phyloP scores from a whole-genome alignment of 2,113 vertebrate species.

The Xyliphius kryptos region DNA sequence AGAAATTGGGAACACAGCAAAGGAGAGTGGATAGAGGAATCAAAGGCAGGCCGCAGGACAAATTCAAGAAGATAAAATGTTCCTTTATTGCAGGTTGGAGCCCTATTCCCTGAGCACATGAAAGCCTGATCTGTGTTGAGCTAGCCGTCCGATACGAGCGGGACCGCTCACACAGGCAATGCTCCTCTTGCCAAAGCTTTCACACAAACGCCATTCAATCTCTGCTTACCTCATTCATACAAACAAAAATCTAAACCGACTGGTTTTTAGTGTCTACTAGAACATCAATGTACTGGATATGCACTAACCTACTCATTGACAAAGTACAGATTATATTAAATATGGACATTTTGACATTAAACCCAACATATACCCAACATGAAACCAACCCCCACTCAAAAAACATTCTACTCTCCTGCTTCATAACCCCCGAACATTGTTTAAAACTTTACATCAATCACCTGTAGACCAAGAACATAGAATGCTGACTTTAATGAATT shows the following conservation, averaged over 20 bases:
- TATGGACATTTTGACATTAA: too few relatives aligned
- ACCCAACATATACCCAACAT: too few relatives aligned
- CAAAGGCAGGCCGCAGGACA: constrained; percentile 31
- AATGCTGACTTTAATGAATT: too few relatives aligned
- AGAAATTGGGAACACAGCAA: constrained; percentile 75
- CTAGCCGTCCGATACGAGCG: constrained; percentile 72
- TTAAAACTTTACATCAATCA: too few relatives aligned
- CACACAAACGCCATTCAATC: constrained; percentile 57
- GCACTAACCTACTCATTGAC: too few relatives aligned
- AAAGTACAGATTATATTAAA: too few relatives aligned
- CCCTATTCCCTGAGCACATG: constrained; percentile 77
- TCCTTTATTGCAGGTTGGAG: constrained; percentile 90
- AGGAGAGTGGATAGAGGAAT: constrained; percentile 24
- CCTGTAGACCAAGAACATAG: too few relatives aligned
- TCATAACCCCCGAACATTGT: too few relatives aligned
- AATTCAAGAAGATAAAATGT: constrained; percentile 93
- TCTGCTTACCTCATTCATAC: constrained; percentile 23
- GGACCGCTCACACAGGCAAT: constrained; percentile 55
- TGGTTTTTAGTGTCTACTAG: too few relatives aligned
- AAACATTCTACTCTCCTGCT: too few relatives aligned
- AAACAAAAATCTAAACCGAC: constrained; percentile 18
- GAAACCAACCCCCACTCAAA: too few relatives aligned
- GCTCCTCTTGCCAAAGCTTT: constrained; percentile 59
- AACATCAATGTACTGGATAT: too few relatives aligned
- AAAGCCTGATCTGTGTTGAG: constrained; percentile 87